Percentiles rank a stretch among this genome's conserved stretches.
phyloP scores from a whole-genome alignment of 2,113 vertebrate genomes.

The Trinectes maculatus region DNA sequence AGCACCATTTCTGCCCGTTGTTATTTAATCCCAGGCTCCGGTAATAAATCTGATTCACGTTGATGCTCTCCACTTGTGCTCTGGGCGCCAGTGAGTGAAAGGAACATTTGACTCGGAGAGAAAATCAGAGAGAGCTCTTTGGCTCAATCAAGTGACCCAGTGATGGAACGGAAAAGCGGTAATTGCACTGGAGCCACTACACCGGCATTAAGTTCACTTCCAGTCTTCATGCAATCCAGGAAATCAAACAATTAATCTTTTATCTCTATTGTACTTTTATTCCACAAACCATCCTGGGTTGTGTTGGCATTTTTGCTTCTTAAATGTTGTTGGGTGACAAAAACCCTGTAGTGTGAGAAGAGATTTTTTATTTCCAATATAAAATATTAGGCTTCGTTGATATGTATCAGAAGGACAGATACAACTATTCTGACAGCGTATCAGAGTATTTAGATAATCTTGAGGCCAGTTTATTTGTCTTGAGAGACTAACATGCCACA shows the following conservation, averaged over 20 bases:
- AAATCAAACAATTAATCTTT: constrained; percentile 24
- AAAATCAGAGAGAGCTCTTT: constrained; percentile 30
- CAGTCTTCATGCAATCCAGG: background rate
- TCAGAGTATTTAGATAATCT: background rate
- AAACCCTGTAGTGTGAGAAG: too few species aligned
- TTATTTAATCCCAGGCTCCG: constrained; percentile 53
- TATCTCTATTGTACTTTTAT: background rate
- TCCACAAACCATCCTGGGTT: background rate
- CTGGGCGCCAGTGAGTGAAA: constrained; percentile 31
- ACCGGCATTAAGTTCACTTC: constrained; percentile 39
- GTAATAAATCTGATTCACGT: constrained; percentile 55
- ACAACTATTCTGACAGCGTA: background rate
- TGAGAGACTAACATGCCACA: constrained; percentile 25
- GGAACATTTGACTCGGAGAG: constrained; percentile 30
- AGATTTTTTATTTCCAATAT: background rate
- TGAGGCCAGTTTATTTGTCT: constrained; percentile 16
- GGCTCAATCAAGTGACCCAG: constrained; percentile 33
- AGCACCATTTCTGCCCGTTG: constrained; percentile 49
- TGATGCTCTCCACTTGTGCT: constrained; percentile 15
- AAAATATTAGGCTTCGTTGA: background rate
- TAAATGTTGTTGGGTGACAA: too few species aligned
- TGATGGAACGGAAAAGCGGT: constrained; percentile 20
- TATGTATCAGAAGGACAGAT: too few species aligned
- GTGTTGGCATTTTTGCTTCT: too few species aligned
- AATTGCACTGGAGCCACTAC: constrained; percentile 38